phyloP scores from a whole-genome alignment of 2,113 vertebrate genomes.

The Arvicanthis niloticus region DNA sequence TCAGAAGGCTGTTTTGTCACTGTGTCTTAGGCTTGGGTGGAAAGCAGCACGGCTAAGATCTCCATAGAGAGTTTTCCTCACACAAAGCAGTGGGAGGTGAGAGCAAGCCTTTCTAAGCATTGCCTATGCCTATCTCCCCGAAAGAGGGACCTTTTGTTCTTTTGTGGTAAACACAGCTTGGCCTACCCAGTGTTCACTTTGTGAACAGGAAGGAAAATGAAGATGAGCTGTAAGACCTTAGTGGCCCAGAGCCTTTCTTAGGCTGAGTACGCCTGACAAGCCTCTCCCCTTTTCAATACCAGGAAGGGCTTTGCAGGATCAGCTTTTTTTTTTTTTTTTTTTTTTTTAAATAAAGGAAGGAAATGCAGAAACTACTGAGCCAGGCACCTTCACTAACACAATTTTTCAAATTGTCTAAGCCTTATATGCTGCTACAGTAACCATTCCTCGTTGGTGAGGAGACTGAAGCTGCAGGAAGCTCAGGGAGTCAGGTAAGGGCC shows the following conservation, averaged over 20 bases:
- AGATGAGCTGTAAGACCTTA: background rate
- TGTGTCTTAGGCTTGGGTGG: background rate
- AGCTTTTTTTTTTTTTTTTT: background rate
- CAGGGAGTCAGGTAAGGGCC: background rate
- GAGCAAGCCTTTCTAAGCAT: background rate
- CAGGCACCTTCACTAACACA: background rate
- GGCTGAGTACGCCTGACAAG: background rate
- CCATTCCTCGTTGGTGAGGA: background rate
- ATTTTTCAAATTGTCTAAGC: background rate
- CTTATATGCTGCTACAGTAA: background rate
- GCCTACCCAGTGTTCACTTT: too few species aligned
- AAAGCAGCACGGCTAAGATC: background rate
- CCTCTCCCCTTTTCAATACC: background rate
- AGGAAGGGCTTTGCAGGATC: background rate
- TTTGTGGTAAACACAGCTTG: background rate
- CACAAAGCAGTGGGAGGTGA: background rate
- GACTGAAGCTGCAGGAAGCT: background rate
- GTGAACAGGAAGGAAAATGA: too few species aligned
- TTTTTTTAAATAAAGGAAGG: background rate
- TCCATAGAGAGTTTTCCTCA: background rate
- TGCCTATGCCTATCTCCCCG: background rate
- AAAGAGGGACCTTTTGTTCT: background rate
- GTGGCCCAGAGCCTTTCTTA: background rate
- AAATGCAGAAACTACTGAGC: background rate
- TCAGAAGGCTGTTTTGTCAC: background rate